These are phyloP conservation scores for Orestias chungarensis DNA, from an alignment of 2,797 vertebrate genomes.

Conservation along the genomic window DNA sequence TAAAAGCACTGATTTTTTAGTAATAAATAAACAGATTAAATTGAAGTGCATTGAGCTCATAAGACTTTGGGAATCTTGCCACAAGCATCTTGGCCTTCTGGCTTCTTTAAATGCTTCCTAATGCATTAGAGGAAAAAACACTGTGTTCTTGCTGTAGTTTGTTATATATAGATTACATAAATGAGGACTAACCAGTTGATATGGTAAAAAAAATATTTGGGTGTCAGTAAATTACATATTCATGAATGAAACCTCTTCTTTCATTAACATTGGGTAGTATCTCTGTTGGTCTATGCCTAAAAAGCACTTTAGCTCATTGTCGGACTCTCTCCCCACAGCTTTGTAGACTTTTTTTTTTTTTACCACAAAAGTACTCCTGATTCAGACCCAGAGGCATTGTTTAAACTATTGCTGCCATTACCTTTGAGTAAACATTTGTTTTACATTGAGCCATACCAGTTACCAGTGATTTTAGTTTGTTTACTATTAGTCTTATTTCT, in stretches of 20 bases:
- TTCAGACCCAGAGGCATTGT: not conserved
- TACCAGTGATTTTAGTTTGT: no score
- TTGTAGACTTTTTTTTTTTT: not conserved
- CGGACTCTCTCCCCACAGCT: not conserved
- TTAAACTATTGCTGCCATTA: not conserved
- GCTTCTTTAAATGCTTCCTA: slow-evolving; percentile 11
- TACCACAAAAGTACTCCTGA: not conserved
- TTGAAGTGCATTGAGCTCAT: slow-evolving; percentile 36
- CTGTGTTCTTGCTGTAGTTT: not conserved
- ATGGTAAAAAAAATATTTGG: not conserved
- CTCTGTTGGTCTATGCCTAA: not conserved
- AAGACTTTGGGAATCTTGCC: slow-evolving; percentile 22
- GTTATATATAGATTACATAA: not conserved
- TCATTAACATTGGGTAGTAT: not conserved
- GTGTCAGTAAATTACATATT: not conserved
- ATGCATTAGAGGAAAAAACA: not conserved
- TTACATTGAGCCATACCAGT: no score
- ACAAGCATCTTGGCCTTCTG: slow-evolving; percentile 15
- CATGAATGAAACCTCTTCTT: not conserved
- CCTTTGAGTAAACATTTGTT: no score
- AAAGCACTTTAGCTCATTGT: not conserved
- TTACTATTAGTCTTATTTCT: no score
- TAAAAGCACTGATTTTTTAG: slow-evolving; percentile 23
- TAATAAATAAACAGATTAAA: slow-evolving; percentile 50
- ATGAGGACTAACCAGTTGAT: not conserved